phyloP scores from a whole-genome alignment of 2,113 vertebrate species.

The Cyprinodon brontotheroides region DNA sequence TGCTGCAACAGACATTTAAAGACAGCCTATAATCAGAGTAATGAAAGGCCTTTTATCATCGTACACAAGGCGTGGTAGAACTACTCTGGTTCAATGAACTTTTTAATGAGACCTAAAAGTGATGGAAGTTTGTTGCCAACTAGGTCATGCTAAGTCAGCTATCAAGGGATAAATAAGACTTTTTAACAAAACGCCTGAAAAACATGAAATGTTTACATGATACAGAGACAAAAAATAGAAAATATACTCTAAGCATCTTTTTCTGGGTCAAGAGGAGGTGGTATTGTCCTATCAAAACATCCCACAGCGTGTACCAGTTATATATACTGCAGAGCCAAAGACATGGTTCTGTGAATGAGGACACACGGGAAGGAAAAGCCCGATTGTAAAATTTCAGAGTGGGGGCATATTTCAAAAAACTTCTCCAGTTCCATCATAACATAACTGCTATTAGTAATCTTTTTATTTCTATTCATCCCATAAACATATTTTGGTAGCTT shows the following conservation, averaged over 20 bases:
- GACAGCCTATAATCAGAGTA: too few species aligned
- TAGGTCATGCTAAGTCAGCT: background rate
- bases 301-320: constrained; percentile 29
- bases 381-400: too few species aligned
- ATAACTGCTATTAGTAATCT: too few species aligned
- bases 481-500: too few species aligned
- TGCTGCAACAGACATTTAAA: too few species aligned
- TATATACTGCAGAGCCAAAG: background rate
- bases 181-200: background rate
- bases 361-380: background rate
- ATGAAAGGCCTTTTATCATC: background rate
- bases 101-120: constrained; percentile 9
- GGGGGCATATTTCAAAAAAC: background rate
- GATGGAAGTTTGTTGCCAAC: constrained; percentile 18
- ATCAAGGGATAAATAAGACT: background rate
- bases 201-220: constrained; percentile 1
- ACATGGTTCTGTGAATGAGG: background rate
- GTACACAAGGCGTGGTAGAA: background rate
- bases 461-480: too few species aligned
- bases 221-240: constrained; percentile 1
- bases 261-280: constrained; percentile 33
- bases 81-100: constrained; percentile 9
- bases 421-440: too few species aligned
- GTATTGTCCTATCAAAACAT: constrained; percentile 24
- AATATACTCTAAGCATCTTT: constrained; percentile 1